Percentiles rank a stretch among this genome's conserved stretches.
Evolutionary conservation across 2,113 vertebrate species (phyloP).

Genomic region (Takifugu bimaculatus): DNA sequence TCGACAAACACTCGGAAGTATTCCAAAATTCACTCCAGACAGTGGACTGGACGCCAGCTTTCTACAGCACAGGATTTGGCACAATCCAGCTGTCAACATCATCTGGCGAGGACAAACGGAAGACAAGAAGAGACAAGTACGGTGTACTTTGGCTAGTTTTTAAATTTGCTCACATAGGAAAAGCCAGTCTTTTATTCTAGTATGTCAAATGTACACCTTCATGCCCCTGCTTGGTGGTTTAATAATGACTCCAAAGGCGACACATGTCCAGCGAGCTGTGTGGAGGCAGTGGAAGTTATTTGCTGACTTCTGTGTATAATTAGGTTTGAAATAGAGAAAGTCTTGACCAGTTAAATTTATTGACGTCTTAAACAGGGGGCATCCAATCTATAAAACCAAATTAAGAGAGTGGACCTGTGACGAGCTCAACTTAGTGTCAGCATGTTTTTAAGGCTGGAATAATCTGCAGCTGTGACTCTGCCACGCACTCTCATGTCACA

Average conservation of each 20-base stretch:
- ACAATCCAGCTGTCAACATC: constrained; percentile 53
- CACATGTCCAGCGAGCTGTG: not conserved
- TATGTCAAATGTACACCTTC: constrained; percentile 6
- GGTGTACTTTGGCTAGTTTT: constrained; percentile 1
- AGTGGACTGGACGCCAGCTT: constrained; percentile 40
- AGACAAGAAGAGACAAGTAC: constrained; percentile 36
- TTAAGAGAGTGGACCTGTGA: no score
- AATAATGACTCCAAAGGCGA: not conserved
- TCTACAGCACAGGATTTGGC: constrained; percentile 36
- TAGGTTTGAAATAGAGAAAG: no score
- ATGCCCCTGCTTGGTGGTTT: constrained; percentile 10
- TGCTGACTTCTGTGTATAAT: not conserved
- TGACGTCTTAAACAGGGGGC: no score
- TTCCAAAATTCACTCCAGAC: constrained; percentile 35
- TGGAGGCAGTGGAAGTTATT: not conserved
- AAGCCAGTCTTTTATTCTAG: constrained; percentile 7
- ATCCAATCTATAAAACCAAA: no score
- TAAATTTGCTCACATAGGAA: constrained; percentile 19
- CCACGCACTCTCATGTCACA: no score
- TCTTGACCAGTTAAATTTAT: no score
- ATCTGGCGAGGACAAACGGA: constrained; percentile 33
- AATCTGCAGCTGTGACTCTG: no score
- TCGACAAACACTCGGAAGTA: constrained; percentile 26
- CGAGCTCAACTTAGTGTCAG: no score
- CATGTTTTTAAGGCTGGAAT: no score